These are phyloP conservation scores for Lasioglossum marginatum DNA, from an alignment of 2,888 invertebrate species.

Conservation along the genomic window DNA sequence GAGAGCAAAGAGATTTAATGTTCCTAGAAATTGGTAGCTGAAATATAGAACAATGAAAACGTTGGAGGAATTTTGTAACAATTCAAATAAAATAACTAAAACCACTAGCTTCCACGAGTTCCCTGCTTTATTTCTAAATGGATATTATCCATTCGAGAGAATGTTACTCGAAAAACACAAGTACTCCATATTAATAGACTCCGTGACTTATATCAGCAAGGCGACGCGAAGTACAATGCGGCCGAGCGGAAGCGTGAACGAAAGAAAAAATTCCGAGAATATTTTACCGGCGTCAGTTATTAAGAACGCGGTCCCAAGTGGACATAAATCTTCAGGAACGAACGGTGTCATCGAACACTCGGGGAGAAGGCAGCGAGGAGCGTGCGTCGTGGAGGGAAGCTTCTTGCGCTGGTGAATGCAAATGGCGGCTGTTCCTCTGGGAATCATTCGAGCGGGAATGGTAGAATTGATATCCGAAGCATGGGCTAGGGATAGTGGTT, in stretches of 20 bases:
- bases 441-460: conserved; percentile 62
- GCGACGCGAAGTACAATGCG: not conserved
- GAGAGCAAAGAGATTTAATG: not conserved
- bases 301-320: not conserved
- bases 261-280: not conserved
- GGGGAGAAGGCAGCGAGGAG: not conserved
- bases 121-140: not conserved
- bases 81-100: too few relatives aligned
- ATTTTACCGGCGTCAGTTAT: not conserved
- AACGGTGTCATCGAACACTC: not conserved
- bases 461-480: conserved; percentile 67
- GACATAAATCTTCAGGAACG: not conserved
- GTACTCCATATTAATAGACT: not conserved
- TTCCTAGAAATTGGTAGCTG: too few relatives aligned
- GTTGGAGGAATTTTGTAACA: too few relatives aligned
- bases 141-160: not conserved
- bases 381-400: not conserved
- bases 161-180: not conserved
- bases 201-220: not conserved
- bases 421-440: conserved; percentile 47
- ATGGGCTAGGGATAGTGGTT: conserved; percentile 59
- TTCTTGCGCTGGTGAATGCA: conserved; percentile 32
- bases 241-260: not conserved
- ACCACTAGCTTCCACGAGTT: not conserved
- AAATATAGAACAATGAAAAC: too few relatives aligned